A percentile compares a stretch with the other conserved stretches of the same genome.
phyloP scores from a whole-genome alignment of 2,797 vertebrate genomes.

The Myotis vivesi region DNA sequence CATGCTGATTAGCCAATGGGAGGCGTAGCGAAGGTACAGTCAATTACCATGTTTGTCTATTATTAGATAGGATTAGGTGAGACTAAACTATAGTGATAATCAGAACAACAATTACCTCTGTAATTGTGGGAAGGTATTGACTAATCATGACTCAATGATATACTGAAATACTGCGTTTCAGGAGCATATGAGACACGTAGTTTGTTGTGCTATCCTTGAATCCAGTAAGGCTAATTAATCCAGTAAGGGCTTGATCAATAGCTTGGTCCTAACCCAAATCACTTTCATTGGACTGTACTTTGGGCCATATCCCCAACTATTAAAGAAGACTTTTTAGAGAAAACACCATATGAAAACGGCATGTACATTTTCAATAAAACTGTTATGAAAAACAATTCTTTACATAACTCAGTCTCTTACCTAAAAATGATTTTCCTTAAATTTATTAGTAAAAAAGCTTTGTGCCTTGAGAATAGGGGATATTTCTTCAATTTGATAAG shows the following conservation, averaged over 20 bases:
- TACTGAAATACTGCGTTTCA: background rate
- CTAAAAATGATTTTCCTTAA: background rate
- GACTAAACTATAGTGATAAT: background rate
- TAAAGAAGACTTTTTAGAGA: background rate
- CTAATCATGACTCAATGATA: background rate
- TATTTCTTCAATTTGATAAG: slow-evolving; percentile 26
- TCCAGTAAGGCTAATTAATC: background rate
- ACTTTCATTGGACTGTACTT: background rate
- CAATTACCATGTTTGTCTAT: too few species aligned
- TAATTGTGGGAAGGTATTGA: background rate
- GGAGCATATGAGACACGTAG: background rate
- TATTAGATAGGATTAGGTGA: background rate
- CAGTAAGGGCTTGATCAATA: background rate
- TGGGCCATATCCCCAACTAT: background rate
- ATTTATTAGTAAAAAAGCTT: slow-evolving; percentile 41
- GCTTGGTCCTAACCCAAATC: slow-evolving; percentile 21
- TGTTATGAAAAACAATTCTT: slow-evolving; percentile 14
- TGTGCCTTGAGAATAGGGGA: background rate
- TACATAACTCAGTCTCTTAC: background rate
- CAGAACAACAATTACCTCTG: background rate
- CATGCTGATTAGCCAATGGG: too few species aligned
- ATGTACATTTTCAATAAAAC: slow-evolving; percentile 12
- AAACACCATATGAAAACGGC: slow-evolving; percentile 22
- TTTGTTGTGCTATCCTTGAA: background rate
- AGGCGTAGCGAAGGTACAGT: too few species aligned